Conservation (phyloP, 2,888 invertebrate species). For the Tridacna gigas region DNA sequence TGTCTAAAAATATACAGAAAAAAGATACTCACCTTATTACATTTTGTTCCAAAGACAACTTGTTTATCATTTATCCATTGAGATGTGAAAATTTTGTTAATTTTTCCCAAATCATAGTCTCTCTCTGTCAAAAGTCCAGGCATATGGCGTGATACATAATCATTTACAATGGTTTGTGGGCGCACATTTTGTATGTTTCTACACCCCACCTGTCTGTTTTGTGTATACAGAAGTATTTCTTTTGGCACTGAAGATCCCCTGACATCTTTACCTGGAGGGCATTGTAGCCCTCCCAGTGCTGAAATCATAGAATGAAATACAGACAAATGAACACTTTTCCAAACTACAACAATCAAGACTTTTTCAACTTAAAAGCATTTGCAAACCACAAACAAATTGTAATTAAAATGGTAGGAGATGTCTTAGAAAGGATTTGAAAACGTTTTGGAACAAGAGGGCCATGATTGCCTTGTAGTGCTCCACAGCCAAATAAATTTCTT, state of each 20-base stretch:
- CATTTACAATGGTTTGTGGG: constrained; percentile 52
- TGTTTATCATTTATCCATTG: constrained; percentile 98
- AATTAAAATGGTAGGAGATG: no score
- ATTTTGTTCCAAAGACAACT: constrained; percentile 98
- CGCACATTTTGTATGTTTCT: not conserved
- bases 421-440: no score
- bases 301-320: not conserved
- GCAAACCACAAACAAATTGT: no score
- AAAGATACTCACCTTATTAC: constrained; percentile 91
- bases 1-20: no score
- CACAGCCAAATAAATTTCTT: no score
- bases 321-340: not conserved
- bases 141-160: constrained; percentile 76
- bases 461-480: no score
- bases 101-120: constrained; percentile 78
- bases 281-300: constrained; percentile 13
- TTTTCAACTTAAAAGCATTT: no score
- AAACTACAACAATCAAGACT: no score
- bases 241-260: constrained; percentile 4
- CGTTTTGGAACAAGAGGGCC: no score
- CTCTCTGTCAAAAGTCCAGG: constrained; percentile 79
- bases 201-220: constrained; percentile 47
- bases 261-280: not conserved
- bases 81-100: constrained; percentile 91
- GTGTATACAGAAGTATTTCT: constrained; percentile 55